Base-by-base conservation (phyloP, 1,140 invertebrate species). In the Brachystomella parvula region DNA sequence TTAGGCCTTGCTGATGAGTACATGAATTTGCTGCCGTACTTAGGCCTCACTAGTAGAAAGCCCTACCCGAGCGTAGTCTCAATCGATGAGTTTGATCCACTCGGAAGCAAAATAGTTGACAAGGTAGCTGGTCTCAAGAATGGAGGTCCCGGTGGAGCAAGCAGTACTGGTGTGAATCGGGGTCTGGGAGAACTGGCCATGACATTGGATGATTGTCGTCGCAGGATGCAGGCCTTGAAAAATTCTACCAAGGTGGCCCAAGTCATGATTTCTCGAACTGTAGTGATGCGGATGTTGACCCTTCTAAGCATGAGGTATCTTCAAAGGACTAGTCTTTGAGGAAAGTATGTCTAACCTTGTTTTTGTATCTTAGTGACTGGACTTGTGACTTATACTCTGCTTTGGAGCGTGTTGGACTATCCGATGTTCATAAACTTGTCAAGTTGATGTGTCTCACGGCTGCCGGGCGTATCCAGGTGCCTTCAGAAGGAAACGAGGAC, bases 401-500 rank as follows among this genome's bases (percentile, higher is more conserved):
- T 19, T 74, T 86, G 28, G 79, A 83, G 68, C 77, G 79, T 19
- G 83, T 86, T 26, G 84, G 84, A 24, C 75, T 86, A 58, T 80
- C 79, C 31, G 83, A 86, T 76, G 82, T 86, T 31, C 77, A 79
- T 61, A 81, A 82, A 71, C 77, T 86, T 2, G 82, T 86, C 0
- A 77, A 80, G n/a, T 75, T 86, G 21, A 86, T 86, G 85, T 82
- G 81, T 47, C 73, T 86, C 31, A 81, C 82, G 67, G 83, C 84
- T 2, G 78, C 81, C 61, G 83, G 83, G 53, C 77, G 82, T 53
- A 78, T 84, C 24, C 78, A 65, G 17, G 61, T 67, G 1, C 61
- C 64, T 61, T 47, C 61, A 26, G 63, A 60, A 32, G 31, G n/a
- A 12, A 53, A 26, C 9, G 66, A 59, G 39, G 44, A 65, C 58